A percentile compares a stretch with the other conserved stretches of the same genome.
Conservation (phyloP, 2,888 invertebrate genomes). For the Meliscaeva auricollis region DNA sequence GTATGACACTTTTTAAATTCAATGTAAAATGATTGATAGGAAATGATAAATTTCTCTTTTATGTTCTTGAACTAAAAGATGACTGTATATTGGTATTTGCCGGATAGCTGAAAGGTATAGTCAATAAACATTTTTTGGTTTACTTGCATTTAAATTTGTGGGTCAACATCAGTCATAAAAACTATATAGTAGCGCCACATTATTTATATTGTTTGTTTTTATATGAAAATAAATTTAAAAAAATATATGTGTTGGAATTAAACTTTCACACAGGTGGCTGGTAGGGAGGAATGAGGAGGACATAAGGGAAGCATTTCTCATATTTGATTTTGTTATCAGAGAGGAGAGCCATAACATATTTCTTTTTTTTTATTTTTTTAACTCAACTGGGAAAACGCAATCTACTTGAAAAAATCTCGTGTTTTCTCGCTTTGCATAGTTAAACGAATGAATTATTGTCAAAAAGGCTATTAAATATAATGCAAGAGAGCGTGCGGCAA, state of each 20-base stretch:
- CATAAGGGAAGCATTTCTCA: slow-evolving; percentile 18
- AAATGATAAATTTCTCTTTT: slow-evolving; percentile 26
- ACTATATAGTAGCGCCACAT: neutral
- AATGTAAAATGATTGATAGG: slow-evolving; percentile 12
- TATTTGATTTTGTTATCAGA: slow-evolving; percentile 31
- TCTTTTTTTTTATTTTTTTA: slow-evolving; percentile 14
- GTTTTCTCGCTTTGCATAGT: slow-evolving; percentile 66
- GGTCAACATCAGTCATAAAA: slow-evolving; percentile 1
- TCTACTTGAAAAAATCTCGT: slow-evolving; percentile 44
- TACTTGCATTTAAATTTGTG: slow-evolving; percentile 45
- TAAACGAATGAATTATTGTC: slow-evolving; percentile 67
- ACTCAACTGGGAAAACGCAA: slow-evolving; percentile 38
- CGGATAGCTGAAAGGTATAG: neutral
- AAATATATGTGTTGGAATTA: neutral
- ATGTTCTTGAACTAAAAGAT: slow-evolving; percentile 13
- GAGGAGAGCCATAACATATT: slow-evolving; percentile 13
- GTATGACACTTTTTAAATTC: slow-evolving; percentile 1
- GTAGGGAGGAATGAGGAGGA: neutral
- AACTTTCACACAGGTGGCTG: slow-evolving; percentile 31
- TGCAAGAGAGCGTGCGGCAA: slow-evolving; percentile 55
- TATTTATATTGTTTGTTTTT: neutral
- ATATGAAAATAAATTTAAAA: neutral
- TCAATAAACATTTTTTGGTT: slow-evolving; percentile 22
- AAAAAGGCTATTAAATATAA: slow-evolving; percentile 64
- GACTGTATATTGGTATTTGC: neutral